A percentile compares a stretch with the other conserved stretches of the same genome.
These are phyloP conservation scores for Gonioctena quinquepunctata DNA, from an alignment of 1,140 invertebrate genomes.

Conservation along the genomic window DNA sequence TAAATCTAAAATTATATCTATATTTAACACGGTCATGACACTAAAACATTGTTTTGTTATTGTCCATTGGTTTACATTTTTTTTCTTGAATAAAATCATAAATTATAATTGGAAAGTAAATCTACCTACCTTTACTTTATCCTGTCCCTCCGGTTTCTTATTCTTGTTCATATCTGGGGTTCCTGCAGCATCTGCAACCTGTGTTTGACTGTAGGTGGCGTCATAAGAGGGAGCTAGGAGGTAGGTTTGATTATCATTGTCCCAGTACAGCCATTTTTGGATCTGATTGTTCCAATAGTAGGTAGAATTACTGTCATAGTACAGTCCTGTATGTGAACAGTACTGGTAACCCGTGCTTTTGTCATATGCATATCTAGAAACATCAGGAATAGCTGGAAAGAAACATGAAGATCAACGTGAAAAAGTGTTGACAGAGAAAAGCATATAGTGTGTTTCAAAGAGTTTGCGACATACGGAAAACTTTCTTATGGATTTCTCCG, in stretches of 20 bases:
- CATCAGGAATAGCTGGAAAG: conserved; percentile 80
- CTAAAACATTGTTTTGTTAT: too few species aligned
- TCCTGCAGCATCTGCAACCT: conserved; percentile 30
- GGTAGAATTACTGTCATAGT: conserved; percentile 94
- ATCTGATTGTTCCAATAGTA: conserved; percentile 92
- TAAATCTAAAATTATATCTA: too few species aligned
- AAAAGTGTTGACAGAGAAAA: too few species aligned
- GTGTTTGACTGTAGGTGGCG: conserved; percentile 33
- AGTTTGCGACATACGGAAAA: too few species aligned
- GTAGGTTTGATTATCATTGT: conserved; percentile 80
- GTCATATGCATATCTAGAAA: conserved; percentile 91
- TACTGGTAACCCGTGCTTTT: conserved; percentile 96
- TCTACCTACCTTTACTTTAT: conserved; percentile 96
- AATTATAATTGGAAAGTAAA: too few species aligned
- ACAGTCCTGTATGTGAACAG: conserved; percentile 88
- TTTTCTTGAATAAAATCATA: too few species aligned
- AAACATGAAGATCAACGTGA: too few species aligned
- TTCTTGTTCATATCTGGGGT: conserved; percentile 58
- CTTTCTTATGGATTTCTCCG: too few species aligned
- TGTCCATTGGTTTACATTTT: too few species aligned
- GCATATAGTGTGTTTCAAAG: too few species aligned
- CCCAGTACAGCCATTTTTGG: conserved; percentile 95
- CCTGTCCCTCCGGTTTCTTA: conserved; percentile 71
- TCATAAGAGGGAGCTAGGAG: conserved; percentile 67
- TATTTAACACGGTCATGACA: too few species aligned